Conservation (phyloP, 1,140 invertebrate genomes). For the Trialeurodes vaporariorum region DNA sequence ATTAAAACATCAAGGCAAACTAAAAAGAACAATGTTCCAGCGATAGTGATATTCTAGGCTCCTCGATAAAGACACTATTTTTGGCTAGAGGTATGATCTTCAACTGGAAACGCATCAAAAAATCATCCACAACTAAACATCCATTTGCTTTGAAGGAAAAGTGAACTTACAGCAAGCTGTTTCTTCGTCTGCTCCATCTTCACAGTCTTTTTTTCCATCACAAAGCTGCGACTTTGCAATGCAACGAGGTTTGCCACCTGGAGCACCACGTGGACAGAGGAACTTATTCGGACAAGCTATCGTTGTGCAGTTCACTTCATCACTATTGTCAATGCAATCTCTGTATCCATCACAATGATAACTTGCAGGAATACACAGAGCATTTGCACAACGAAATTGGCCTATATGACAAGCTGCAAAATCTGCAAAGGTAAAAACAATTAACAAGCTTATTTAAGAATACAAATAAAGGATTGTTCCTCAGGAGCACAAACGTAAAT, state of each 20-base stretch:
- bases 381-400: constrained; percentile 88
- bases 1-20: too few relatives aligned
- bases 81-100: too few relatives aligned
- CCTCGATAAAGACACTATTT: too few relatives aligned
- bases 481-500: too few relatives aligned
- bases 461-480: too few relatives aligned
- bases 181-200: constrained; percentile 82
- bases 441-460: too few relatives aligned
- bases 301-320: constrained; percentile 79
- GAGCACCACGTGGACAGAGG: constrained; percentile 65
- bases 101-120: neutral
- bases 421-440: constrained; percentile 42
- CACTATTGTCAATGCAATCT: constrained; percentile 75
- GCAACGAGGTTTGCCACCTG: constrained; percentile 62
- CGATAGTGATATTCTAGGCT: too few relatives aligned
- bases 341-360: constrained; percentile 72
- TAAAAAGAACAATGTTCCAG: too few relatives aligned
- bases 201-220: constrained; percentile 78
- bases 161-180: constrained; percentile 69
- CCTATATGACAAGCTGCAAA: constrained; percentile 80
- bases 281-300: constrained; percentile 88
- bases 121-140: neutral
- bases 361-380: constrained; percentile 75
- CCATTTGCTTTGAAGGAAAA: neutral
- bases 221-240: constrained; percentile 80